Conservation (phyloP, 2,797 vertebrate species). For the Gorsachius magnificus region DNA sequence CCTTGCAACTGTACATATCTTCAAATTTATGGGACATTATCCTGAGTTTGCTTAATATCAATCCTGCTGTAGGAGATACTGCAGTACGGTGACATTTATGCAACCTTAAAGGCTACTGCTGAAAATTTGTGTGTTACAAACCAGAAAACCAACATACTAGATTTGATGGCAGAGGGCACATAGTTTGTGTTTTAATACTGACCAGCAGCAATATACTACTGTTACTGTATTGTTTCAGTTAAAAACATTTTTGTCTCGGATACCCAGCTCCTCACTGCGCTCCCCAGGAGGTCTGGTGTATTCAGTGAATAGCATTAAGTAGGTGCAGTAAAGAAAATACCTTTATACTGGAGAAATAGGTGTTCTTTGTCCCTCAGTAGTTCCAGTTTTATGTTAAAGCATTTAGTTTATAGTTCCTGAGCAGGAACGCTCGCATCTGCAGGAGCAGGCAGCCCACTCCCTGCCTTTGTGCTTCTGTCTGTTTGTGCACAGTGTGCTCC, state of each 20-base stretch:
- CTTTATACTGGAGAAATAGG: not conserved
- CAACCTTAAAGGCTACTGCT: not conserved
- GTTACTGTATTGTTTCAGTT: not conserved
- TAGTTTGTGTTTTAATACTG: not conserved
- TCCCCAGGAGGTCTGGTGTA: not conserved
- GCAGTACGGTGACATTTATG: not conserved
- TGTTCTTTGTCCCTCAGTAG: not conserved
- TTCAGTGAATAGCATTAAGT: not conserved
- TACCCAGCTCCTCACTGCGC: not conserved
- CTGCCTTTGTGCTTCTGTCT: not conserved
- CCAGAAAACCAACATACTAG: not conserved
- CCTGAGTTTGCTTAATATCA: not conserved
- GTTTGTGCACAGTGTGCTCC: not conserved
- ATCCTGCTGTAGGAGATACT: not conserved
- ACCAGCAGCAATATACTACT: not conserved
- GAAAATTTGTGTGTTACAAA: not conserved
- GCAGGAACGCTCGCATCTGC: accelerated
- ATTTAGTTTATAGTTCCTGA: not conserved
- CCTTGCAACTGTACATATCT: not conserved
- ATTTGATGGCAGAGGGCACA: not conserved
- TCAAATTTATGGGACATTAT: not conserved
- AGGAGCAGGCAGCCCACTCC: not conserved
- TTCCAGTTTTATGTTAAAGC: not conserved
- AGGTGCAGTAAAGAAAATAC: not conserved
- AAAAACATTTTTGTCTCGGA: not conserved